Conservation (phyloP, 2,113 vertebrate genomes). For the Oostethus manadensis region DNA sequence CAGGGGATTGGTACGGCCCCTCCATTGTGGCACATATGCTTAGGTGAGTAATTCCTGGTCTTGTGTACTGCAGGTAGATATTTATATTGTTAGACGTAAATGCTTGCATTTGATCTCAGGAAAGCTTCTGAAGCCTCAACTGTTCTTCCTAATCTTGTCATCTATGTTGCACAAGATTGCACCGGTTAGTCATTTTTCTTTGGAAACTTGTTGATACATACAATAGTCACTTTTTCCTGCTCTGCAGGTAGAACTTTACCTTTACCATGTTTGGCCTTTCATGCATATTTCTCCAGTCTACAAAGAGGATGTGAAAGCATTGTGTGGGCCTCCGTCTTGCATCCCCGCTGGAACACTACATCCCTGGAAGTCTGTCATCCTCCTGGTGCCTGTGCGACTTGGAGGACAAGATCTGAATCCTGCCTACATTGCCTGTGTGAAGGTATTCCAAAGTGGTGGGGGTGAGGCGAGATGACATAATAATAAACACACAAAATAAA, state of each 20-base stretch:
- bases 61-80: background rate
- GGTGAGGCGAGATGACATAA: too few relatives aligned
- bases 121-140: constrained; percentile 74
- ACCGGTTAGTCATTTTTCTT: constrained; percentile 70
- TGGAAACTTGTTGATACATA: background rate
- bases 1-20: constrained; percentile 90
- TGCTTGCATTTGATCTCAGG: constrained; percentile 57
- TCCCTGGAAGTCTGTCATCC: constrained; percentile 75
- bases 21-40: constrained; percentile 83
- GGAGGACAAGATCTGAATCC: constrained; percentile 83
- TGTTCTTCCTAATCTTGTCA: constrained; percentile 64
- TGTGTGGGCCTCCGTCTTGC: constrained; percentile 52
- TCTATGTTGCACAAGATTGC: constrained; percentile 89
- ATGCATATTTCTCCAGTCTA: constrained; percentile 71
- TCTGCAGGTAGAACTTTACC: background rate
- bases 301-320: constrained; percentile 73
- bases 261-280: background rate
- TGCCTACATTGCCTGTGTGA: constrained; percentile 76
- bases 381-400: constrained; percentile 84
- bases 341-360: constrained; percentile 30
- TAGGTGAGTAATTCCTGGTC: constrained; percentile 66
- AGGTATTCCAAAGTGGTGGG: constrained; percentile 75
- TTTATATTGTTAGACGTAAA: background rate
- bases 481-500: background rate
- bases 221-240: background rate